These are phyloP conservation scores for Myotis vivesi DNA, from an alignment of 2,797 vertebrate genomes.

Conservation along the genomic window DNA sequence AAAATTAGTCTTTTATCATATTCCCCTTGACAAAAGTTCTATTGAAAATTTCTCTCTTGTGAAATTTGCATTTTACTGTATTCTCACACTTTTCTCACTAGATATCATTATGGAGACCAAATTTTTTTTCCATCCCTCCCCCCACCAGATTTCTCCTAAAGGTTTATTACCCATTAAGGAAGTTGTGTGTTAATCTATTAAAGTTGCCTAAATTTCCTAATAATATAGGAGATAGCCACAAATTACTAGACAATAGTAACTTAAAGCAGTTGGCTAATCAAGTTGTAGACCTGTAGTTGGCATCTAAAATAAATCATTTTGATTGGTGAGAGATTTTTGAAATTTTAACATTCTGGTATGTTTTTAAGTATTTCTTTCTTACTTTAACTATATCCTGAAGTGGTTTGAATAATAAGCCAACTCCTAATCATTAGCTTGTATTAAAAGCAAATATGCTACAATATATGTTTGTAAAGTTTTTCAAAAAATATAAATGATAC, in stretches of 20 bases:
- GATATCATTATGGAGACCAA: neutral
- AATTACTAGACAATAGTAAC: neutral
- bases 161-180: neutral
- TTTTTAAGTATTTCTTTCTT: neutral
- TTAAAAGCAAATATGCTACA: slow-evolving; percentile 6
- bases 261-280: neutral
- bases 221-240: neutral
- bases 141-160: neutral
- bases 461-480: neutral
- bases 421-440: neutral
- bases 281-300: neutral
- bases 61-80: neutral
- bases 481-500: neutral
- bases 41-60: neutral
- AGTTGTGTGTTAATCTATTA: neutral
- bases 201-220: neutral
- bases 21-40: neutral
- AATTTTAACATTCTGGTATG: neutral
- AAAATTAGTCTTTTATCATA: neutral
- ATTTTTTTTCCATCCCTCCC: neutral
- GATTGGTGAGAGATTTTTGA: neutral
- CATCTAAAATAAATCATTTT: neutral
- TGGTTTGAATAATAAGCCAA: slow-evolving; percentile 15
- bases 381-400: neutral
- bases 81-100: neutral